These are phyloP conservation scores for Platanista minor DNA, from an alignment of 2,113 vertebrate genomes.

Conservation along the genomic window DNA sequence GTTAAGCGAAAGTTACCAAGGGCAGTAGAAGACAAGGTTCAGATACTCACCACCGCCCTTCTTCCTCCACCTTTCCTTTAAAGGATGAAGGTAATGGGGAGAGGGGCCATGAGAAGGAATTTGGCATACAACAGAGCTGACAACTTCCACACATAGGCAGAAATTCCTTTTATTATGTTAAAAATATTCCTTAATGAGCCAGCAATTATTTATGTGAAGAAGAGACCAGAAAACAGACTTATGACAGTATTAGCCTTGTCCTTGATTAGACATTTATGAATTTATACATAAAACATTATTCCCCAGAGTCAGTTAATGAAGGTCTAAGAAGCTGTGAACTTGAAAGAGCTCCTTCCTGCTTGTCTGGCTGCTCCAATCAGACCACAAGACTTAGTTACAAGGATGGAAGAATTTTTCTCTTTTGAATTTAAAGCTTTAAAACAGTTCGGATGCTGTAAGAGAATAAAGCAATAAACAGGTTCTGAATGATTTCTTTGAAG, in stretches of 20 bases:
- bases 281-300: neutral
- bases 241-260: neutral
- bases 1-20: neutral
- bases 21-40: neutral
- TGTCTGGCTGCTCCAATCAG: neutral
- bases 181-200: neutral
- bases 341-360: neutral
- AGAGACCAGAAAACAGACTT: neutral
- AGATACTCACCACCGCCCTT: neutral
- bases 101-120: neutral
- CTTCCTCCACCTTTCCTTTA: neutral
- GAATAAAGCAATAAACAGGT: conserved; percentile 33
- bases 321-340: neutral
- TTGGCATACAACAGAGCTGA: neutral
- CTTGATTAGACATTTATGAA: neutral
- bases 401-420: neutral
- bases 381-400: neutral
- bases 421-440: conserved; percentile 80
- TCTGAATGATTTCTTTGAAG: neutral
- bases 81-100: neutral
- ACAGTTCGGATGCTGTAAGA: conserved; percentile 89
- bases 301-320: neutral
- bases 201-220: neutral
- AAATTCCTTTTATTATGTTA: conserved; percentile 57
- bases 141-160: neutral